Evolutionary conservation across 92 coral and sea anemone genomes (phyloP), one percentile per base, ranked within the genome.

Genomic region (Epizoanthus stellaris): DNA sequence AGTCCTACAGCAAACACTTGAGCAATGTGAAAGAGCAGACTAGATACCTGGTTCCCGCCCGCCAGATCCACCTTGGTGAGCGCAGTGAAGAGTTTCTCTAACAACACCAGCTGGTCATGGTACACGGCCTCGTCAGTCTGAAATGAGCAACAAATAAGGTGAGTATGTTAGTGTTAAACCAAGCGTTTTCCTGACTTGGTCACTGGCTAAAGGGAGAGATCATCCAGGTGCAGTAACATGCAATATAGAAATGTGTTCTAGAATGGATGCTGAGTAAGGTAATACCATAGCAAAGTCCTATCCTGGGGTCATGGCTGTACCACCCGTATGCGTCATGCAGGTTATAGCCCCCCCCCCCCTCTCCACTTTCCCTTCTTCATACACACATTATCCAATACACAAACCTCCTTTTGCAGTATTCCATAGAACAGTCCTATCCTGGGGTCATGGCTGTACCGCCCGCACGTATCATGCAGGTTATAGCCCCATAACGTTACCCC

Each of bases 111-210:
- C 86, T 97, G 97, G 68, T 94, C 98, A 75, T 94, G 98, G 87
- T 97, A 87, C 15, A 97, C 92, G 2, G 93, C 89, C 87, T 97
- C 99, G 81, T 97, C 99, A 52, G 95, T 72, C 99, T 97, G 74
- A 20, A 85, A 75, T 59, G 58, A 82, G 71, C 47, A 34, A 73
- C 6, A n/a, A 68, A 71, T 16, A 43, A 12, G 85, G 4, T 17
- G 14, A 4, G 42, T 3, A 5, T n/a, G 19, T 54, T 19, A 30
- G 36, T 30, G 36, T 30, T 30, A 30, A 30, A 30, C 36, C 36
- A 30, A 0, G 36, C 0, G 36, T 30, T 30, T 23, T 53, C 17
- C 10, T 17, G 58, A 3, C 20, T 3, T 21, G 21, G 10, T 19
- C 12, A 65, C 47, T 20, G 16, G 20, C 60, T 43, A 69, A 23